These are phyloP conservation scores for Saccostrea cuccullata DNA, from an alignment of 1,140 invertebrate genomes.

Conservation along the genomic window DNA sequence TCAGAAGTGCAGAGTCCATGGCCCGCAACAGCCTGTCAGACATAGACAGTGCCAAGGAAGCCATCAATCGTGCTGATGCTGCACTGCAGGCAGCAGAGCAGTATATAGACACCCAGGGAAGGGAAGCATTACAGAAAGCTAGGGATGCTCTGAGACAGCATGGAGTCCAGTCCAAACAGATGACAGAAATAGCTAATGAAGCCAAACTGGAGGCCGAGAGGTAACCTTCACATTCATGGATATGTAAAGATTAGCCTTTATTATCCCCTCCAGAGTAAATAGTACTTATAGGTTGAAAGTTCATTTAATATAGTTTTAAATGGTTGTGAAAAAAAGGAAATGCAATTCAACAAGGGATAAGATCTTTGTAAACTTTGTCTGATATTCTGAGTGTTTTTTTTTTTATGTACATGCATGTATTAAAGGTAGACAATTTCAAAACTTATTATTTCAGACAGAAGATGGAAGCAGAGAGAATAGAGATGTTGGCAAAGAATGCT, in stretches of 20 bases:
- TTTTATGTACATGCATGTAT: background rate
- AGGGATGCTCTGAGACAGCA: slow-evolving; percentile 90
- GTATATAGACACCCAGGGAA: slow-evolving; percentile 89
- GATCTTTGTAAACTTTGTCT: too few relatives aligned
- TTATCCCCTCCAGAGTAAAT: too few relatives aligned
- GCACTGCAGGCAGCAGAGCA: slow-evolving; percentile 82
- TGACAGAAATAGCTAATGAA: slow-evolving; percentile 93
- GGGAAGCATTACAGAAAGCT: slow-evolving; percentile 87
- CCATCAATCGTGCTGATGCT: slow-evolving; percentile 85
- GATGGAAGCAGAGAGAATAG: slow-evolving; percentile 88
- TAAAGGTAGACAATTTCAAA: slow-evolving; percentile 50
- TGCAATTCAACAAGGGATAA: too few relatives aligned
- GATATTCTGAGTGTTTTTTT: too few relatives aligned
- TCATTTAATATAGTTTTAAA: too few relatives aligned
- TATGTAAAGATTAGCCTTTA: too few relatives aligned
- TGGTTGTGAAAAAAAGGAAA: too few relatives aligned
- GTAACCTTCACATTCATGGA: background rate
- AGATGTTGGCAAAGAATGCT: slow-evolving; percentile 87
- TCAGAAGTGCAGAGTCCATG: slow-evolving; percentile 55
- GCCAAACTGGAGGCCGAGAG: slow-evolving; percentile 81
- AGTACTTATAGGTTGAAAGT: too few relatives aligned
- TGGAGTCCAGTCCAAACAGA: slow-evolving; percentile 93
- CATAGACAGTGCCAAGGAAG: slow-evolving; percentile 85
- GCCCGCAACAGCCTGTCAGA: slow-evolving; percentile 80
- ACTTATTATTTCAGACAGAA: slow-evolving; percentile 80